These are phyloP conservation scores for Dolichallabes microphthalmus DNA, from an alignment of 2,113 vertebrate genomes.

Conservation along the genomic window DNA sequence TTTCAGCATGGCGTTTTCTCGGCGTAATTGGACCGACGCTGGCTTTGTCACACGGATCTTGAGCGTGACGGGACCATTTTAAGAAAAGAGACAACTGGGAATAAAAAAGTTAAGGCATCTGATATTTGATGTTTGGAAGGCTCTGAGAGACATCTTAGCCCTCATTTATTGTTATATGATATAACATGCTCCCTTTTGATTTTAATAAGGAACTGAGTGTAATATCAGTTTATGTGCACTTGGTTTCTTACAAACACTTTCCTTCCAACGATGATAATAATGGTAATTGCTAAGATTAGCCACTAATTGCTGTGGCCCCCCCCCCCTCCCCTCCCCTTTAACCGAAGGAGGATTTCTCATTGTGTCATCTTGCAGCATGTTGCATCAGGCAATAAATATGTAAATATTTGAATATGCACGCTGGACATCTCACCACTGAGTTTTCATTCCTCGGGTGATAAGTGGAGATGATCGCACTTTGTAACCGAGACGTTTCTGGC, in stretches of 20 bases:
- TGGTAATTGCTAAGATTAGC: constrained; percentile 76
- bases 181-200: constrained; percentile 75
- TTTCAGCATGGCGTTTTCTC: constrained; percentile 66
- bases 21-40: constrained; percentile 63
- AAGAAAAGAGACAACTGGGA: constrained; percentile 34
- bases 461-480: constrained; percentile 30
- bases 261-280: constrained; percentile 74
- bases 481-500: constrained; percentile 3
- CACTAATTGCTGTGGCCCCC: constrained; percentile 71
- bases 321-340: not conserved
- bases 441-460: constrained; percentile 42
- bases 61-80: constrained; percentile 64
- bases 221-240: constrained; percentile 70
- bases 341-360: constrained; percentile 58
- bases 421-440: constrained; percentile 51
- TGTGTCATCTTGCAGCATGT: constrained; percentile 69
- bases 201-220: constrained; percentile 73
- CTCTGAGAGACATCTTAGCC: constrained; percentile 69
- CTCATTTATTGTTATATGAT: constrained; percentile 70
- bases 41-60: constrained; percentile 67
- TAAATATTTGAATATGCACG: constrained; percentile 66
- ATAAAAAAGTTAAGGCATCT: constrained; percentile 57
- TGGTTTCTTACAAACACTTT: constrained; percentile 67
- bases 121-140: constrained; percentile 65
- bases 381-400: constrained; percentile 69